Evolutionary conservation across 2,888 invertebrate species (phyloP).

Genomic region (Acanthosepion pharaonis): DNA sequence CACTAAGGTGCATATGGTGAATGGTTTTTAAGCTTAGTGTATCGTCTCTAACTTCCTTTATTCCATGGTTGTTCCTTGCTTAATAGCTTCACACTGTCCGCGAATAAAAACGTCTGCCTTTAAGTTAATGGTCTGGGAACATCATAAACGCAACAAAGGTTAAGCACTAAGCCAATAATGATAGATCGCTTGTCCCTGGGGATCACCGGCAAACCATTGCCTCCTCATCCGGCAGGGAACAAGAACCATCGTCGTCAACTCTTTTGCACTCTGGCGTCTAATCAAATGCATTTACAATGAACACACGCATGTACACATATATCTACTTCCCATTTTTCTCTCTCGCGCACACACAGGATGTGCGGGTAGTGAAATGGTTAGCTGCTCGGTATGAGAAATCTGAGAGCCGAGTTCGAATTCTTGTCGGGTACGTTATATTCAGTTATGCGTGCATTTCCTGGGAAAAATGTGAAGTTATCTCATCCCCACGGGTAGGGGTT

Average conservation of each 20-base stretch:
- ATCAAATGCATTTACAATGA: not conserved
- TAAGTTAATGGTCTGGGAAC: not conserved
- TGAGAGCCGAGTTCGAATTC: too few relatives aligned
- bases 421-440: not conserved
- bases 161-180: conserved; percentile 33
- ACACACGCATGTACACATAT: not conserved
- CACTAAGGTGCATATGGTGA: too few relatives aligned
- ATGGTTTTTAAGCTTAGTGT: too few relatives aligned
- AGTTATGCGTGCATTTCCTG: not conserved
- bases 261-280: not conserved
- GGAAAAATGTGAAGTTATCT: too few relatives aligned
- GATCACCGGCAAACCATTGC: not conserved
- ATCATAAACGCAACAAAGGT: conserved; percentile 10
- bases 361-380: not conserved
- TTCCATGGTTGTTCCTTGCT: not conserved
- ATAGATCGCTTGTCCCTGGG: conserved; percentile 22
- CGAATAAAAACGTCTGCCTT: conserved; percentile 12
- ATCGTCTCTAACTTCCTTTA: not conserved
- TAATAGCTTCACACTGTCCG: conserved; percentile 33
- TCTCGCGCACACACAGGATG: not conserved
- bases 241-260: not conserved
- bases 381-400: too few relatives aligned
- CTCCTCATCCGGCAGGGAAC: not conserved
- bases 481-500: too few relatives aligned
- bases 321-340: not conserved